Base-by-base conservation (phyloP, 2,888 invertebrate genomes). In the Nemapogon koenigi region DNA sequence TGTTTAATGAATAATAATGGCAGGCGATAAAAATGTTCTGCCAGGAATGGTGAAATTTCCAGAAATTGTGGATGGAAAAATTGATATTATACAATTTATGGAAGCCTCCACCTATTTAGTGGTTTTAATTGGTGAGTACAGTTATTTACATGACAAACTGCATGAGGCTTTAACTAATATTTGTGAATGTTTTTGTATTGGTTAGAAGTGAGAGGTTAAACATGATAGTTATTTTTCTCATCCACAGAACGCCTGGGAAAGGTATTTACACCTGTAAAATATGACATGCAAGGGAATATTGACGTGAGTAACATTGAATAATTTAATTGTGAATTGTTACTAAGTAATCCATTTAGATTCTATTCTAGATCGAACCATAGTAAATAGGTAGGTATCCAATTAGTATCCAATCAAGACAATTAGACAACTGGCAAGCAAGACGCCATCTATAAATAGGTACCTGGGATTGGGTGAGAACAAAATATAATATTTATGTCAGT, bases 211-310 rank as follows among this genome's bases (percentile, higher is more conserved):
- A n/a, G n/a, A n/a, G n/a, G n/a, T n/a, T n/a, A n/a, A n/a, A n/a
- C n/a, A n/a, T n/a, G n/a, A n/a, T n/a, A 30, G 8, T 10, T 29
- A 46, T 17, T 37, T 38, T 41, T 41, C 42, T 45, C 40, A 35
- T 46, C 81, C 81, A 46, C 75, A 89, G 90, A 89, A 52, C 81
- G 83, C 48, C 84, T 91, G 56, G 91, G 91, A 36, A 86, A 84
- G 62, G 68, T 86, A 11, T 90, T 90, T 62, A 76, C 84, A 31
- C 88, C 90, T 16, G 86, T 91, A 27, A 86, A 85, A 51, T 83
- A 82, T 62, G 91, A 91, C 54, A 88, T 91, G 83, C 83, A 84
- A 66, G 86, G 87, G 50, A 91, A 91, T 63, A 85, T 91, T 47
- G 81, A 84, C 59, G 90, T 89, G 71, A 82, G 79, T 62, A 45